Percentiles rank a stretch among this genome's conserved stretches.
Evolutionary conservation across 2,113 vertebrate species (phyloP).

Genomic region (Castor canadensis): DNA sequence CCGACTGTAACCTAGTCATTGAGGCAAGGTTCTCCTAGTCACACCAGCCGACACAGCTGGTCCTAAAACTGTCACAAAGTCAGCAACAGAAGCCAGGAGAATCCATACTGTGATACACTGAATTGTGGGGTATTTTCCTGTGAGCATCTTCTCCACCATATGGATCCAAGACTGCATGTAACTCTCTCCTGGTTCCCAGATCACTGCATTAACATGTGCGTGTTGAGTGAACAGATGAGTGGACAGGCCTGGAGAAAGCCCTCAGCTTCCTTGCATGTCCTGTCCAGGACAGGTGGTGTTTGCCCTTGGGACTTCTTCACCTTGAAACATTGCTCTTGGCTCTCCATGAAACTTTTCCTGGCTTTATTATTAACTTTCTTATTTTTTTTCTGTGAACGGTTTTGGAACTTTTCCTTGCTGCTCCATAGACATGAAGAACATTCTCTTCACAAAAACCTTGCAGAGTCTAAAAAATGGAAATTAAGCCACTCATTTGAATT

Average conservation of each 20-base stretch:
- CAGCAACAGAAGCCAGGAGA: no score
- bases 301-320: not conserved
- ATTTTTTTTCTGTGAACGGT: not conserved
- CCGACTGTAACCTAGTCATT: not conserved
- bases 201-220: no score
- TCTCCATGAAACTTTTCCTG: not conserved
- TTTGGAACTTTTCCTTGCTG: not conserved
- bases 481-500: not conserved
- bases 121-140: not conserved
- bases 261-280: not conserved
- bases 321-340: not conserved
- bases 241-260: not conserved
- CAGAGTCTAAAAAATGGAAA: not conserved
- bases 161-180: not conserved
- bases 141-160: not conserved
- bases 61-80: not conserved
- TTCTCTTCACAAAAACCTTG: not conserved
- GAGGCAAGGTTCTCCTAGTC: not conserved
- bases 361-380: not conserved
- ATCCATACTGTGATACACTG: rapidly evolving
- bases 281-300: no score
- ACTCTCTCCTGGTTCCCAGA: not conserved
- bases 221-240: not conserved
- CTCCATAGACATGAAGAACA: not conserved
- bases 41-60: not conserved